Evolutionary conservation across 2,888 invertebrate species (phyloP).

Genomic region (Acanthosepion lycidas): DNA sequence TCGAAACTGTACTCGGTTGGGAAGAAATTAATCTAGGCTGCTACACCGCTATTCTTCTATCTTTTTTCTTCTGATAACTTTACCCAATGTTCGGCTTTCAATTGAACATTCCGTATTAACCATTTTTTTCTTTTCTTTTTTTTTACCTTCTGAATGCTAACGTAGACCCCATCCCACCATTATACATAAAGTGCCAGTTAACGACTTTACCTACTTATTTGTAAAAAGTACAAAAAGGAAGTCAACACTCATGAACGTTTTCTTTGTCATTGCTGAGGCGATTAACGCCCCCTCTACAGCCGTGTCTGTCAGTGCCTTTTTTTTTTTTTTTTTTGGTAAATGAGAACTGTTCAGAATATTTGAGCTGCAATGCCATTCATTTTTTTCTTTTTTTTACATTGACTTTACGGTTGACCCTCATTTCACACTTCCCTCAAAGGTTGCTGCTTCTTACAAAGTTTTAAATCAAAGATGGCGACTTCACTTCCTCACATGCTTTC

Average conservation of each 20-base stretch:
- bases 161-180: neutral
- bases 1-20: too few species aligned
- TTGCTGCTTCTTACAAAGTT: too few species aligned
- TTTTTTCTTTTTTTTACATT: neutral
- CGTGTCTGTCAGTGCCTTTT: neutral
- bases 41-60: too few species aligned
- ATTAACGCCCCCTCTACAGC: neutral
- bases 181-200: neutral
- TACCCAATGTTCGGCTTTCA: neutral
- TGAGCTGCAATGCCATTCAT: neutral
- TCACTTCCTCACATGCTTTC: too few species aligned
- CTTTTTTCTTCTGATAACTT: neutral
- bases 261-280: neutral
- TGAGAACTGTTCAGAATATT: neutral
- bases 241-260: neutral
- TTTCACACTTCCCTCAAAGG: too few species aligned
- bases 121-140: too few species aligned
- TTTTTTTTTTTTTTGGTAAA: neutral
- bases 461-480: too few species aligned
- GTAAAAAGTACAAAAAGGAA: neutral
- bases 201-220: neutral
- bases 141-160: too few species aligned
- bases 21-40: too few species aligned
- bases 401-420: too few species aligned
- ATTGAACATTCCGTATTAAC: too few species aligned